Evolutionary conservation across 2,113 vertebrate species (phyloP).

Genomic region (Numida meleagris): DNA sequence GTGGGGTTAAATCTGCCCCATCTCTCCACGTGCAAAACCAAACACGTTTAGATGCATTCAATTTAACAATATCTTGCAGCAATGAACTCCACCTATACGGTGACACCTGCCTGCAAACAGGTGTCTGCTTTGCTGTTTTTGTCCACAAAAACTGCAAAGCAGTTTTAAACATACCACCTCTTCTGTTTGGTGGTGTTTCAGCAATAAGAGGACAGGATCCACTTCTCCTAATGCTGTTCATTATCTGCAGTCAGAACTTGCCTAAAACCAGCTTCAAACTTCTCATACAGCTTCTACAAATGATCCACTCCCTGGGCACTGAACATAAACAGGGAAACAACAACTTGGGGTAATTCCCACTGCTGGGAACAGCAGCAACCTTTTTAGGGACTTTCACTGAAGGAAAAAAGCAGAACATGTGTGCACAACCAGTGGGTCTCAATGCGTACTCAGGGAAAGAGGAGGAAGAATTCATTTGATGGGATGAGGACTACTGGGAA

Average conservation of each 20-base stretch:
- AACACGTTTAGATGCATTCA: background rate
- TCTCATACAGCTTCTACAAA: background rate
- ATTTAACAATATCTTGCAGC: background rate
- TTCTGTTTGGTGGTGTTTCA: background rate
- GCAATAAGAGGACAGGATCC: background rate
- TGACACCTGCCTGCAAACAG: background rate
- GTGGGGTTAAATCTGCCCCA: background rate
- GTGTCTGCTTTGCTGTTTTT: too few species aligned
- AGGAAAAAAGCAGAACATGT: background rate
- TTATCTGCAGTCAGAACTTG: background rate
- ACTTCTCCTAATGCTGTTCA: background rate
- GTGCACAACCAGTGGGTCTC: background rate
- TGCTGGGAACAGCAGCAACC: background rate
- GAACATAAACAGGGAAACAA: background rate
- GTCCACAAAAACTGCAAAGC: too few species aligned
- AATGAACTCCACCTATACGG: background rate
- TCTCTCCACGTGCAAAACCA: background rate
- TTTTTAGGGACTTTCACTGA: background rate
- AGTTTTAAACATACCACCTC: background rate
- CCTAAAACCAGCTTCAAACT: background rate
- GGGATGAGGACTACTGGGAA: background rate
- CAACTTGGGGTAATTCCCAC: background rate
- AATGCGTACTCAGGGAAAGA: background rate
- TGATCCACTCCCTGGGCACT: fast-evolving
- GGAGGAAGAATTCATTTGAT: background rate